These are phyloP conservation scores for Zeuzera pyrina DNA, from an alignment of 2,888 invertebrate species.

Conservation along the genomic window DNA sequence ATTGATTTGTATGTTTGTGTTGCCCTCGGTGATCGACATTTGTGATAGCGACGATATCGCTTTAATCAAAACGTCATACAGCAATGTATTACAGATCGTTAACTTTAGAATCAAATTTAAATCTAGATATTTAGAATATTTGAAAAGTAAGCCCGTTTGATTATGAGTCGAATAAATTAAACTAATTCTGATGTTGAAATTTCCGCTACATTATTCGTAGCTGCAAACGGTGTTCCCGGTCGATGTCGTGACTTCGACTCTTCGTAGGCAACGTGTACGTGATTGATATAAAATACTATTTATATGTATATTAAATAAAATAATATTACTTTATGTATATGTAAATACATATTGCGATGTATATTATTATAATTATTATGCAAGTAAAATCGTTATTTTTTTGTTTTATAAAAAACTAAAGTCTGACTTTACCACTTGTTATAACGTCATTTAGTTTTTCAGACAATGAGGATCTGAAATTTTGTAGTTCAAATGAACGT, in stretches of 20 bases:
- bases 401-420: constrained; percentile 64
- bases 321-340: constrained; percentile 65
- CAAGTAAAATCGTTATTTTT: constrained; percentile 65
- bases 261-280: constrained; percentile 32
- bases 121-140: neutral
- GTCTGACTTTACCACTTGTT: constrained; percentile 70
- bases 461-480: constrained; percentile 54
- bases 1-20: constrained; percentile 50
- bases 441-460: constrained; percentile 48
- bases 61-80: too few species aligned
- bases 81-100: neutral
- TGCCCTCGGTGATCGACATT: constrained; percentile 22
- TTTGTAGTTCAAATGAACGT: constrained; percentile 48
- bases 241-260: constrained; percentile 19
- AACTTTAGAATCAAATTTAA: neutral
- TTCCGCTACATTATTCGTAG: too few species aligned
- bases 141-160: neutral
- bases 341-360: constrained; percentile 69
- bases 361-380: constrained; percentile 54
- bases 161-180: constrained; percentile 5
- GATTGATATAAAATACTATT: constrained; percentile 60
- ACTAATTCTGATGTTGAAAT: constrained; percentile 9
- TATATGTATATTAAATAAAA: constrained; percentile 62
- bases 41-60: constrained; percentile 11
- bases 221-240: too few species aligned